These are phyloP conservation scores for Phrynocephalus guinanensis DNA, from an alignment of 2,797 vertebrate genomes.

Conservation along the genomic window DNA sequence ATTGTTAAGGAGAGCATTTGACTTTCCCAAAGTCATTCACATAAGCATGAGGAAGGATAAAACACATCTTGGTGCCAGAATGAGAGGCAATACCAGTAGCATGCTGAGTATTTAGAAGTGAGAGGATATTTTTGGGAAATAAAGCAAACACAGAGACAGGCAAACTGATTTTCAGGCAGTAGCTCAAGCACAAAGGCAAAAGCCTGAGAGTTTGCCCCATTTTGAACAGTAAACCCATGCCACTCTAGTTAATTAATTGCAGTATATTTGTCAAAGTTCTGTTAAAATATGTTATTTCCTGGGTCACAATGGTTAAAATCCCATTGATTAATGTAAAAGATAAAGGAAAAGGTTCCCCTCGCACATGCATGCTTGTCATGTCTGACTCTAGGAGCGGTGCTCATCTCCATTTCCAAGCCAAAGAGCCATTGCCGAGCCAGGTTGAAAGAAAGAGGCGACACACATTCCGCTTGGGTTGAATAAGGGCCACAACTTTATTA, in stretches of 20 bases:
- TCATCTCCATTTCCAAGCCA: too few relatives aligned
- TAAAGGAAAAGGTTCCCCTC: too few relatives aligned
- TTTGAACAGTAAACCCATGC: not conserved
- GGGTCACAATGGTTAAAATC: too few relatives aligned
- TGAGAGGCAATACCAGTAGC: constrained; percentile 24
- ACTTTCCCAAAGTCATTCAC: constrained; percentile 1
- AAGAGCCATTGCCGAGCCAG: too few relatives aligned
- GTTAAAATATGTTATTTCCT: not conserved
- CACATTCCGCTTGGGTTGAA: too few relatives aligned
- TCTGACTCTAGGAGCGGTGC: too few relatives aligned
- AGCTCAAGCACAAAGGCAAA: not conserved
- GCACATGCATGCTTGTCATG: too few relatives aligned
- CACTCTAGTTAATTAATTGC: not conserved
- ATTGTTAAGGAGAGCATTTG: constrained; percentile 7
- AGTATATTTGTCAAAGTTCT: not conserved
- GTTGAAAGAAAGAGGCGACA: too few relatives aligned
- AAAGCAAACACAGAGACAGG: not conserved
- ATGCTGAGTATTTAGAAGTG: constrained; percentile 4
- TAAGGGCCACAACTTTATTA: too few relatives aligned
- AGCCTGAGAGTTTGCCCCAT: not conserved
- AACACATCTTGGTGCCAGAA: constrained; percentile 12
- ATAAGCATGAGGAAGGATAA: constrained; percentile 1
- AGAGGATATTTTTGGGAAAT: not conserved
- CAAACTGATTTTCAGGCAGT: too few relatives aligned
- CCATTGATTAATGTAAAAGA: not conserved